phyloP scores from a whole-genome alignment of 2,888 invertebrate genomes.

The Apocheima hispidaria region DNA sequence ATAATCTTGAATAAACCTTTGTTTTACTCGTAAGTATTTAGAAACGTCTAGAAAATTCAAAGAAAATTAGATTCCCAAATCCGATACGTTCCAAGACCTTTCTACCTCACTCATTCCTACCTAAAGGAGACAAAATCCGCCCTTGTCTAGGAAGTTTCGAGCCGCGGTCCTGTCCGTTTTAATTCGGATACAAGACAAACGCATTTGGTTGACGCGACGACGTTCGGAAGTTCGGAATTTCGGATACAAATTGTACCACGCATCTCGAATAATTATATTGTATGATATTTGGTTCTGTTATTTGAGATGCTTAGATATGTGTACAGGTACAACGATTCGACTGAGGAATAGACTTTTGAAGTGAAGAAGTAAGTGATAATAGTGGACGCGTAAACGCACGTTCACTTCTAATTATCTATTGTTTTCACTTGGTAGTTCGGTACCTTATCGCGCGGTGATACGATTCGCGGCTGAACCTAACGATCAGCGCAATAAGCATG shows the following conservation, averaged over 20 bases:
- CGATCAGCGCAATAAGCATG: too few species aligned
- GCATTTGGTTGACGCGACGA: slow-evolving; percentile 60
- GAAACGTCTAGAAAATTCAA: too few species aligned
- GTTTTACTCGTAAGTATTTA: neutral
- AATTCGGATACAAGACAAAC: slow-evolving; percentile 65
- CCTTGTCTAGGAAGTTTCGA: slow-evolving; percentile 56
- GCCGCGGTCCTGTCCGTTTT: slow-evolving; percentile 49
- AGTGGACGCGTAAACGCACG: too few species aligned
- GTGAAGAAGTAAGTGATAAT: too few species aligned
- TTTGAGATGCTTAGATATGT: too few species aligned
- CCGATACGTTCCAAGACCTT: neutral
- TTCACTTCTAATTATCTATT: too few species aligned
- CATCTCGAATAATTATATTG: neutral
- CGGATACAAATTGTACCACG: neutral
- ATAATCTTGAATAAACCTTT: neutral
- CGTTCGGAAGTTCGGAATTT: too few species aligned
- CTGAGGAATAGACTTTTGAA: neutral
- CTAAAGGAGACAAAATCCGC: slow-evolving; percentile 25
- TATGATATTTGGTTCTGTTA: too few species aligned
- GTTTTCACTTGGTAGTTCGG: too few species aligned
- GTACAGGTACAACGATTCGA: neutral
- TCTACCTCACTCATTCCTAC: slow-evolving; percentile 13
- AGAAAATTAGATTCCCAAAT: neutral
- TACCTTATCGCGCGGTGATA: too few species aligned
- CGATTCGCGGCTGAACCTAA: too few species aligned